phyloP scores from a whole-genome alignment of 2,888 invertebrate genomes.

The Ligdia adustata region DNA sequence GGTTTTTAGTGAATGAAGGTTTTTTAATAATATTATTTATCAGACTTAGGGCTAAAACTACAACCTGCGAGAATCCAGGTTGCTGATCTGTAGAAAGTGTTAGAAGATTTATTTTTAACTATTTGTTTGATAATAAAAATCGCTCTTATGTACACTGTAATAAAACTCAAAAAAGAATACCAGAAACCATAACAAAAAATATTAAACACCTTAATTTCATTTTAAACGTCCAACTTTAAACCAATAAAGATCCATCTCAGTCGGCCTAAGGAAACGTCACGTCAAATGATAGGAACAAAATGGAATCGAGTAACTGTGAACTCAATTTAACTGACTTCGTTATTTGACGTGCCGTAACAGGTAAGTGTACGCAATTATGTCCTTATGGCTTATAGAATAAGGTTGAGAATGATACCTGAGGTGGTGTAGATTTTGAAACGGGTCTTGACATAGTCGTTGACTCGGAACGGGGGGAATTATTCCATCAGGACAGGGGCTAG shows the following conservation, averaged over 20 bases:
- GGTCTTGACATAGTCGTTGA: constrained; percentile 39
- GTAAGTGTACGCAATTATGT: constrained; percentile 23
- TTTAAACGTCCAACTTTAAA: constrained; percentile 24
- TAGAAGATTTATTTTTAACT: too few species aligned
- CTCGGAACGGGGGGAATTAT: constrained; percentile 40
- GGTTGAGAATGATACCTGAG: constrained; percentile 14
- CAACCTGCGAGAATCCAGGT: too few species aligned
- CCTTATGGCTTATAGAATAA: constrained; percentile 15
- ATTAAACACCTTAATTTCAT: constrained; percentile 16
- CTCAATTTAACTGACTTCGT: constrained; percentile 40
- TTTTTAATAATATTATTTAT: neutral
- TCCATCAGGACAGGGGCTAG: constrained; percentile 33
- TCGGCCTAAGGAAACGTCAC: constrained; percentile 25
- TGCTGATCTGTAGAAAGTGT: too few species aligned
- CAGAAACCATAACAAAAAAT: too few species aligned
- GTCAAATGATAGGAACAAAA: constrained; percentile 37
- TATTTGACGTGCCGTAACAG: constrained; percentile 40
- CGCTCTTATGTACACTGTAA: too few species aligned
- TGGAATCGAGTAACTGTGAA: constrained; percentile 36
- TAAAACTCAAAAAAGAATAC: too few species aligned
- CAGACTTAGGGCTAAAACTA: too few species aligned
- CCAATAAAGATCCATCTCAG: constrained; percentile 24
- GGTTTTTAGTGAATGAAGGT: neutral
- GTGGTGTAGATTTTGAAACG: constrained; percentile 34
- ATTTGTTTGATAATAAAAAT: too few species aligned